phyloP scores from a whole-genome alignment of 2,797 vertebrate genomes.

The Leucoraja ocellata region DNA sequence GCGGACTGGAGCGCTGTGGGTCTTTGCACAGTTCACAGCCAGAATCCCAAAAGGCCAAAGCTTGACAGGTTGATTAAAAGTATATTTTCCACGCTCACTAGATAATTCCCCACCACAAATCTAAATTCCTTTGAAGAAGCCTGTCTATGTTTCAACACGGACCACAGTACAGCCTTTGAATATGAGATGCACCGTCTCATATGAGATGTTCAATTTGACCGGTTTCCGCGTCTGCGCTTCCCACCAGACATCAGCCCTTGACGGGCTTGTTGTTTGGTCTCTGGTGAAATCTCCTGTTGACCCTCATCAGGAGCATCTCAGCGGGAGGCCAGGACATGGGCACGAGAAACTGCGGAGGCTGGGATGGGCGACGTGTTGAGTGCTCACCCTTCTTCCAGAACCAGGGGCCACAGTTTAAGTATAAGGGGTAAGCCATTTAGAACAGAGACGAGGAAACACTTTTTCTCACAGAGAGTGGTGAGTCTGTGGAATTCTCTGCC shows the following conservation, averaged over 20 bases:
- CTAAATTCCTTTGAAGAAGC: constrained; percentile 5
- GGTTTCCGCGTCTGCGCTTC: background rate
- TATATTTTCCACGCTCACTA: constrained; percentile 27
- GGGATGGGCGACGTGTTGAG: no score
- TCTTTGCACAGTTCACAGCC: background rate
- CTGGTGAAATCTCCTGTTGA: background rate
- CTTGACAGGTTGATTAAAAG: constrained; percentile 31
- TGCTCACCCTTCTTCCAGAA: no score
- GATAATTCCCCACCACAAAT: background rate
- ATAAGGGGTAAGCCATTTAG: no score
- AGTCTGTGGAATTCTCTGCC: no score
- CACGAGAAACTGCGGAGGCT: no score
- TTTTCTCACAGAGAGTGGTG: no score
- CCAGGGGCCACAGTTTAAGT: no score
- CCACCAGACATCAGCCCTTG: background rate
- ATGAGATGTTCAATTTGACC: background rate
- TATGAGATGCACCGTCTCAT: background rate
- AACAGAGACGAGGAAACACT: no score
- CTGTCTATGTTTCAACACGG: background rate
- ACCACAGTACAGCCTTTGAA: background rate
- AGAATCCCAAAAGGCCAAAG: background rate
- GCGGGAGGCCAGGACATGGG: background rate
- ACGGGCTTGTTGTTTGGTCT: background rate
- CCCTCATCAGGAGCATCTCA: background rate
- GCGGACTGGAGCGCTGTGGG: background rate